These are phyloP conservation scores for Epizoanthus scotinus DNA, from an alignment of 92 coral and sea anemone species.

Conservation along the genomic window DNA sequence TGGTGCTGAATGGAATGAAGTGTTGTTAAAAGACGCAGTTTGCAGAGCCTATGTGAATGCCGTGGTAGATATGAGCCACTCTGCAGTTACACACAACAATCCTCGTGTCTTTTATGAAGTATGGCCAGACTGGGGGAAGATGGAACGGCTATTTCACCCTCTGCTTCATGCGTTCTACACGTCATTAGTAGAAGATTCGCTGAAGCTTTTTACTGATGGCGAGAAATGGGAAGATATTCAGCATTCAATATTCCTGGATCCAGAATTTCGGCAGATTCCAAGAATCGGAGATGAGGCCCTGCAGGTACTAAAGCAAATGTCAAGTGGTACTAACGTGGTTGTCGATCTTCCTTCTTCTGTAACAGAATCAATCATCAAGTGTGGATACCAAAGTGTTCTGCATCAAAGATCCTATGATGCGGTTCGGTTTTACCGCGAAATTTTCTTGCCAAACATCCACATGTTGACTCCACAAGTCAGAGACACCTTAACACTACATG, in stretches of 20 bases:
- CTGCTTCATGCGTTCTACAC: conserved; percentile 49
- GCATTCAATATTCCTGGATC: conserved; percentile 55
- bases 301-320: conserved; percentile 34
- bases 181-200: conserved; percentile 8
- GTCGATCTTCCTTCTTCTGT: conserved; percentile 63
- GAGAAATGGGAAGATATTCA: conserved; percentile 54
- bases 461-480: conserved; percentile 23
- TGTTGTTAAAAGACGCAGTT: conserved; percentile 59
- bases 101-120: conserved; percentile 44
- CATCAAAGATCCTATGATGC: conserved; percentile 43
- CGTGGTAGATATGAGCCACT: conserved; percentile 49
- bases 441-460: conserved; percentile 63
- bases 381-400: conserved; percentile 37
- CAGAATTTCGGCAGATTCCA: conserved; percentile 47
- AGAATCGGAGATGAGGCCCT: conserved; percentile 53
- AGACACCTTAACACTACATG: conserved; percentile 51
- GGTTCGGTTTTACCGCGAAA: conserved; percentile 54
- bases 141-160: conserved; percentile 28
- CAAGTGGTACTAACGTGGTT: conserved; percentile 12
- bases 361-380: conserved; percentile 47
- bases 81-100: background rate
- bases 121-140: conserved; percentile 48
- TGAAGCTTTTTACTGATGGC: conserved; percentile 67
- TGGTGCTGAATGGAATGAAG: conserved; percentile 68
- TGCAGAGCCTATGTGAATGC: conserved; percentile 63